Evolutionary conservation across 2,113 vertebrate genomes (phyloP).

Genomic region (Pluvianellus socialis): DNA sequence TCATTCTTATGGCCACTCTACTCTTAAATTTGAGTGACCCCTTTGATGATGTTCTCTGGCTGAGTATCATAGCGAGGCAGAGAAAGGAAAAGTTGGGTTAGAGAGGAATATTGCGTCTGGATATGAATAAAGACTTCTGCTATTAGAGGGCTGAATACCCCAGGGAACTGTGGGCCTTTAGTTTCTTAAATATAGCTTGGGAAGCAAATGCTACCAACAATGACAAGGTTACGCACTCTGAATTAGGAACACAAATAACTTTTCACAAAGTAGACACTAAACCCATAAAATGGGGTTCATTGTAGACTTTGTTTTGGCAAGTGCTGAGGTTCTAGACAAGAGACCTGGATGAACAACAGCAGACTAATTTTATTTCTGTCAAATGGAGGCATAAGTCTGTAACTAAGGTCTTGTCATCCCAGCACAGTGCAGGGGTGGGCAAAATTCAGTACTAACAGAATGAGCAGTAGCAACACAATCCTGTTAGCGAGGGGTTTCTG

Average conservation of each 20-base stretch:
- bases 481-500: not conserved
- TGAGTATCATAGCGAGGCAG: not conserved
- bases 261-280: not conserved
- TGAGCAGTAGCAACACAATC: not conserved
- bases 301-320: not conserved
- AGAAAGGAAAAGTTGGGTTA: not conserved
- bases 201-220: not conserved
- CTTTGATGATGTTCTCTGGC: not conserved
- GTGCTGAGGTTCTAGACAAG: not conserved
- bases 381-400: not conserved
- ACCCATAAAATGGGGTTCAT: not conserved
- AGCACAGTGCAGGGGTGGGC: not conserved
- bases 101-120: not conserved
- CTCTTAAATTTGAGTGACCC: not conserved
- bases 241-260: not conserved
- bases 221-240: not conserved
- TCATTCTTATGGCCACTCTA: not conserved
- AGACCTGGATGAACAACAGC: not conserved
- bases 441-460: not conserved
- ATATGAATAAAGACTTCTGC: not conserved
- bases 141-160: not conserved
- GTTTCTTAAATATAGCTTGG: not conserved
- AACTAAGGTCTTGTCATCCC: not conserved
- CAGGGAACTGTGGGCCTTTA: not conserved
- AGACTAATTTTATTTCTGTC: not conserved